Conservation (phyloP, 2,888 invertebrate species). For the Eulithis prunata region DNA sequence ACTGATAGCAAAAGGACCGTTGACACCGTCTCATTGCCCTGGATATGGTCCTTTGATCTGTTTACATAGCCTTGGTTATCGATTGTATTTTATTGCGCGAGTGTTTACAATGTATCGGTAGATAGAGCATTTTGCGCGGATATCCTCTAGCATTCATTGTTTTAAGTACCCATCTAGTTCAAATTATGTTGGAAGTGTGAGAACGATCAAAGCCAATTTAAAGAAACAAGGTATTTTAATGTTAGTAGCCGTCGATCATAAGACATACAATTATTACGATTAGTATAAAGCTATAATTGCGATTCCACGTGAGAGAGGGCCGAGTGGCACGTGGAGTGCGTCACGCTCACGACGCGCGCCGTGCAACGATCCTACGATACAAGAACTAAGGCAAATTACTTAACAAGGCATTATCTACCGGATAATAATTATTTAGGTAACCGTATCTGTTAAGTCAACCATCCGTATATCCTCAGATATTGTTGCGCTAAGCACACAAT, state of each 20-base stretch:
- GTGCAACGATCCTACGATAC: not conserved
- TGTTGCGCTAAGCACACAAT: not conserved
- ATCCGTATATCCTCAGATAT: conserved; percentile 16
- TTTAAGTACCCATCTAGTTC: too few species aligned
- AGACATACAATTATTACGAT: not conserved
- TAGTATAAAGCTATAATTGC: conserved; percentile 1
- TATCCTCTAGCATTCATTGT: not conserved
- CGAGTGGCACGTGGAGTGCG: too few species aligned
- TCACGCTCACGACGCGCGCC: too few species aligned
- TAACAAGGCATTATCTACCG: conserved; percentile 14
- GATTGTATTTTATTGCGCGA: not conserved
- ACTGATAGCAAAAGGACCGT: too few species aligned
- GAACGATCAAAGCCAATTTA: not conserved
- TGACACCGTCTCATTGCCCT: too few species aligned
- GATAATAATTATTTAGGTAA: conserved; percentile 12
- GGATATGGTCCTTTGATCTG: too few species aligned
- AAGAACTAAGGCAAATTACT: conserved; percentile 4
- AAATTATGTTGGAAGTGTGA: too few species aligned
- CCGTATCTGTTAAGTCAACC: conserved; percentile 9
- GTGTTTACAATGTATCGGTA: not conserved
- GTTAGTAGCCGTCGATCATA: too few species aligned
- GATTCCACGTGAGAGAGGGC: conserved; percentile 1
- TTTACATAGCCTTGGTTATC: not conserved
- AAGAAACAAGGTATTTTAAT: not conserved
- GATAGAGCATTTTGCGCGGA: not conserved